phyloP scores from a whole-genome alignment of 2,888 invertebrate genomes.

The Aelia acuminata region DNA sequence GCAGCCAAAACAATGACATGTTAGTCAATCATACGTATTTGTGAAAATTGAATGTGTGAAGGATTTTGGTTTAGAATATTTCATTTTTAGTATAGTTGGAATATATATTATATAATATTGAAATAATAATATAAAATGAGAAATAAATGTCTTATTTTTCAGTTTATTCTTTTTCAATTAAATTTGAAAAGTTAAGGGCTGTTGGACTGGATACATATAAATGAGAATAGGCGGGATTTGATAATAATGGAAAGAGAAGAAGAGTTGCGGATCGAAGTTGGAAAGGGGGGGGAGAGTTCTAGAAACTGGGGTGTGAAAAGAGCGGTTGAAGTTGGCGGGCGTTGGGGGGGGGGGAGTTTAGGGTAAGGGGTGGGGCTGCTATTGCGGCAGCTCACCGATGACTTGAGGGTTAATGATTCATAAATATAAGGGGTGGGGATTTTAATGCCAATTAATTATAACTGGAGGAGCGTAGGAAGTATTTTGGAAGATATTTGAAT shows the following conservation, averaged over 20 bases:
- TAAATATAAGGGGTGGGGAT: background rate
- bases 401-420: conserved; percentile 10
- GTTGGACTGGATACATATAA: background rate
- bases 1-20: no score
- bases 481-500: background rate
- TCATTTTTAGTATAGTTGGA: no score
- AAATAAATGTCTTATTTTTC: no score
- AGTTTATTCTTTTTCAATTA: background rate
- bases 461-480: background rate
- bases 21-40: no score
- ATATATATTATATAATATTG: no score
- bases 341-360: background rate
- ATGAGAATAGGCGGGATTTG: background rate
- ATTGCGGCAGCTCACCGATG: background rate
- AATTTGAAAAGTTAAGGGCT: background rate
- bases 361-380: background rate
- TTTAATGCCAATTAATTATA: background rate
- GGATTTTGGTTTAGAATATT: no score
- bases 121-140: no score
- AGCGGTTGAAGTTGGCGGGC: background rate
- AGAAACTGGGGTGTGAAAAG: conserved; percentile 11
- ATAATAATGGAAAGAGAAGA: background rate
- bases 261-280: background rate
- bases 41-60: no score
- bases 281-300: background rate